Conservation (phyloP, 2,113 vertebrate genomes). For the Columba janthina region DNA sequence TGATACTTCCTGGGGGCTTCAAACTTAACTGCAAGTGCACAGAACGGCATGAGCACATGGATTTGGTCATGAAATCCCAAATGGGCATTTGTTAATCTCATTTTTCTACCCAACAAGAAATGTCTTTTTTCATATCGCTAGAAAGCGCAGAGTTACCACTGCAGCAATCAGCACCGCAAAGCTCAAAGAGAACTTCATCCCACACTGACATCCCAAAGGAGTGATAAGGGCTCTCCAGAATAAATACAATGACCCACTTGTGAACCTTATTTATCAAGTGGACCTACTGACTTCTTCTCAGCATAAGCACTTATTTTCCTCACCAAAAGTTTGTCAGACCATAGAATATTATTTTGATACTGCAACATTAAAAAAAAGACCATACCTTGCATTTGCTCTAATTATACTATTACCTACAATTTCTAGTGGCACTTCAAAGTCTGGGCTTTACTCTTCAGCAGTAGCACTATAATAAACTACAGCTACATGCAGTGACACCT, state of each 20-base stretch:
- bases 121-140: background rate
- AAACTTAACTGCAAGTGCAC: background rate
- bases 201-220: background rate
- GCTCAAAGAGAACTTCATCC: background rate
- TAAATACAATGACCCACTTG: background rate
- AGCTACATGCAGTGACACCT: background rate
- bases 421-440: background rate
- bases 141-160: background rate
- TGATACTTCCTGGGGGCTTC: background rate
- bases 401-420: background rate
- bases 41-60: background rate
- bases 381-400: background rate
- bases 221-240: background rate
- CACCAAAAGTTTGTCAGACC: background rate
- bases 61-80: background rate
- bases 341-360: background rate
- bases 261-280: background rate
- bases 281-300: background rate
- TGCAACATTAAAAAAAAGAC: background rate
- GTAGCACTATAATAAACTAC: background rate
- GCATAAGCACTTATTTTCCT: background rate
- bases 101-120: background rate
- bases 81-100: background rate
- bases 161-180: background rate
- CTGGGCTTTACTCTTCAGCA: background rate